phyloP scores from a whole-genome alignment of 2,113 vertebrate genomes.

The Gopherus evgoodei region DNA sequence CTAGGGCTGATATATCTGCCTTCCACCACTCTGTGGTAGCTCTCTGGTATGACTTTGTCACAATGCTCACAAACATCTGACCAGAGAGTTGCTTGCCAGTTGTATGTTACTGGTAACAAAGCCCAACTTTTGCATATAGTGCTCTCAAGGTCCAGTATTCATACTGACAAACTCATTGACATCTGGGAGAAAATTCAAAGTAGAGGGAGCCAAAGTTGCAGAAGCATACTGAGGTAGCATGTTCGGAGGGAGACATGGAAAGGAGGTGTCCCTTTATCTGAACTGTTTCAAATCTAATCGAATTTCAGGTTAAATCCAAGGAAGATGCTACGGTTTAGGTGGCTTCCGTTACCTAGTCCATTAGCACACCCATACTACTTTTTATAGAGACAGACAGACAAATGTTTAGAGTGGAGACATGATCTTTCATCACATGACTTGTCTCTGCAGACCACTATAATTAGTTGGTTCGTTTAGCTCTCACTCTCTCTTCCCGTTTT shows the following conservation, averaged over 20 bases:
- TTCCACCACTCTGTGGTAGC: too few species aligned
- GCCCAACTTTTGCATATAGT: not conserved
- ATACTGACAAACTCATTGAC: not conserved
- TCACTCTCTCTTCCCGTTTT: not conserved
- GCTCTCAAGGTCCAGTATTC: not conserved
- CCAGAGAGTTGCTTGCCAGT: not conserved
- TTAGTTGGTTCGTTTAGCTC: constrained; percentile 15
- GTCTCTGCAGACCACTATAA: constrained; percentile 59
- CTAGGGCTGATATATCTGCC: too few species aligned
- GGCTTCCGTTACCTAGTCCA: not conserved
- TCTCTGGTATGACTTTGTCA: too few species aligned
- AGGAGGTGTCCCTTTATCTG: not conserved
- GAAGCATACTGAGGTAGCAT: not conserved
- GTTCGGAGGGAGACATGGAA: not conserved
- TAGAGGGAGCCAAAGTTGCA: not conserved
- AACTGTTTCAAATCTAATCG: not conserved
- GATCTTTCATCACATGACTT: not conserved
- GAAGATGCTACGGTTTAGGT: not conserved
- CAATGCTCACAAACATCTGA: not conserved
- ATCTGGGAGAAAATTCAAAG: not conserved
- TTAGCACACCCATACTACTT: not conserved
- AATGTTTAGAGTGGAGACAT: not conserved
- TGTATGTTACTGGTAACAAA: accelerated
- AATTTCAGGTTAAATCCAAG: not conserved
- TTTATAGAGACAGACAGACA: not conserved